Conservation (phyloP, 1,140 invertebrate genomes). For the Brachionus manjavacas region DNA sequence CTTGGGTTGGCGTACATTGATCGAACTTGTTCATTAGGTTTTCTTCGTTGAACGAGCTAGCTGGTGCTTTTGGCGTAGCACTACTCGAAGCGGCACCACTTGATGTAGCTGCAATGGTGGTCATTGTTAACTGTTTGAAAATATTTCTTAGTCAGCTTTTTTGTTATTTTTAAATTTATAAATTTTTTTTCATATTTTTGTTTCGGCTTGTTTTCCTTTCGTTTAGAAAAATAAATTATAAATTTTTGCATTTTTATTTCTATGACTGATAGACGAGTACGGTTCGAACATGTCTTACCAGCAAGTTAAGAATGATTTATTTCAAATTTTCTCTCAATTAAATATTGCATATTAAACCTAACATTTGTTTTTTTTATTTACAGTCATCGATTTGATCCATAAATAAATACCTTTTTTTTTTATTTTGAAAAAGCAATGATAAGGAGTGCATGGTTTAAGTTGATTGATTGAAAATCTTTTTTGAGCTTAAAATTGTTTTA, state of each 20-base stretch:
- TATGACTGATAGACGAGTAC: not conserved
- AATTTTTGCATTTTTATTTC: slow-evolving; percentile 4
- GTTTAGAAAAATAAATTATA: slow-evolving; percentile 1
- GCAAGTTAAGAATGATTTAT: not conserved
- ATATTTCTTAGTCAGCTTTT: not conserved
- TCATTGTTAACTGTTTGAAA: not conserved
- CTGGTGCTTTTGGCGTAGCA: not conserved
- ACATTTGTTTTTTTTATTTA: not conserved
- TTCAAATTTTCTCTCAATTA: not conserved
- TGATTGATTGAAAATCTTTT: too few relatives aligned
- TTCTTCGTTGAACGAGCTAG: not conserved
- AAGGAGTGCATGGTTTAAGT: too few relatives aligned
- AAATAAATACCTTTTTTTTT: not conserved
- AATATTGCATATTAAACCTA: not conserved
- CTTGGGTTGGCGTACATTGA: slow-evolving; percentile 13
- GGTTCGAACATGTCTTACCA: not conserved
- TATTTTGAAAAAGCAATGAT: too few relatives aligned
- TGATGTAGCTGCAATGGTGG: not conserved
- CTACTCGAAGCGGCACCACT: not conserved
- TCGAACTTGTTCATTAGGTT: not conserved
- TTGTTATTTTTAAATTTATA: slow-evolving; percentile 1
- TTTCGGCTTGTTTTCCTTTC: not conserved
- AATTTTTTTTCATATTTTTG: not conserved
- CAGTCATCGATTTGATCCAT: too few relatives aligned
- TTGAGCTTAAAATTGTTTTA: too few relatives aligned